These are phyloP conservation scores for Brachionus calyciflorus DNA, from an alignment of 1,140 invertebrate genomes.

Conservation along the genomic window DNA sequence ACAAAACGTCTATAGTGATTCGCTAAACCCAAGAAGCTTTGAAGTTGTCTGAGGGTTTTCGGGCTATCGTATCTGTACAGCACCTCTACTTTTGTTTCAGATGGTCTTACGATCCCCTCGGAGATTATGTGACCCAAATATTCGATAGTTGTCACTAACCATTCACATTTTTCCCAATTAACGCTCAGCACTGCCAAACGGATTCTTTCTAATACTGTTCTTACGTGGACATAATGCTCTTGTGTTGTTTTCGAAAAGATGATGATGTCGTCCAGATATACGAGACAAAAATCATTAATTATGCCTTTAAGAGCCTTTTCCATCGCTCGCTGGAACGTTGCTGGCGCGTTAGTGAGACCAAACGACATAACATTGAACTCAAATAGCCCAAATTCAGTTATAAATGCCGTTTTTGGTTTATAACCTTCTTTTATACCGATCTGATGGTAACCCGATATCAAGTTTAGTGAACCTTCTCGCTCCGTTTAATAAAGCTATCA, in stretches of 20 bases:
- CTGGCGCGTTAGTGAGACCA: constrained; percentile 57
- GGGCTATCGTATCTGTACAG: no score
- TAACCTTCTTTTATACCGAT: not conserved
- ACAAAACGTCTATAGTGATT: no score
- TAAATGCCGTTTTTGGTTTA: constrained; percentile 4
- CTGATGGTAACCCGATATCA: not conserved
- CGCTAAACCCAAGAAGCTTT: no score
- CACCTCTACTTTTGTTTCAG: no score
- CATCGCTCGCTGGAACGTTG: no score
- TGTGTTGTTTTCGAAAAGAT: no score
- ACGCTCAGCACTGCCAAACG: not conserved
- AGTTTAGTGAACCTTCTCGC: not conserved
- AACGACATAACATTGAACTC: constrained; percentile 57
- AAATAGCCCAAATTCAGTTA: constrained; percentile 39
- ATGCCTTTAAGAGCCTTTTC: no score
- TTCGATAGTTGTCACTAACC: not conserved
- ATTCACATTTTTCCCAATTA: no score
- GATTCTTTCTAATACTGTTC: not conserved
- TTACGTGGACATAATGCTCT: constrained; percentile 13
- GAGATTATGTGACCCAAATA: not conserved
- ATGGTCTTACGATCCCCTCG: constrained; percentile 29
- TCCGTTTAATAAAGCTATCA: no score
- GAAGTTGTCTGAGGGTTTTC: no score
- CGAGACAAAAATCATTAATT: no score
- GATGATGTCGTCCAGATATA: no score